Evolutionary conservation across 92 coral and sea anemone genomes (phyloP).

Genomic region (Actinostola sp.): DNA sequence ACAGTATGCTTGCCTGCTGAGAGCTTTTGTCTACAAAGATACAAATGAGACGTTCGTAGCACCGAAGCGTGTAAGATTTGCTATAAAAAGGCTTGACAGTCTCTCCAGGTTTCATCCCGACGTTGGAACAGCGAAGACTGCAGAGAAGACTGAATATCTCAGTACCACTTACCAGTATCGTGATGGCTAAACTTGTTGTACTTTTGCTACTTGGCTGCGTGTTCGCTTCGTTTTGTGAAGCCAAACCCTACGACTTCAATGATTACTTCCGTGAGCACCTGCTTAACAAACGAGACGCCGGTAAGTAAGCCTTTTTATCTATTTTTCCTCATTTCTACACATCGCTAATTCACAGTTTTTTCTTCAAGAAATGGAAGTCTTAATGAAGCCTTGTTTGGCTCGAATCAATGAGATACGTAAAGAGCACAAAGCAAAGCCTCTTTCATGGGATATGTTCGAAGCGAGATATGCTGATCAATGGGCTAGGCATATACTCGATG

Average conservation of each 20-base stretch:
- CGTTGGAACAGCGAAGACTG: not conserved
- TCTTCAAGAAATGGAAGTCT: not conserved
- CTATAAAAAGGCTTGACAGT: conserved; percentile 2
- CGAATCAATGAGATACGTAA: not conserved
- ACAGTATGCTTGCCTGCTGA: too few species aligned
- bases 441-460: not conserved
- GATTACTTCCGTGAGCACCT: too few species aligned
- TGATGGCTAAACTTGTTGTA: conserved; percentile 1
- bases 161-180: too few species aligned
- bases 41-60: too few species aligned
- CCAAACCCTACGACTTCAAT: not conserved
- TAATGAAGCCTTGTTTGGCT: not conserved
- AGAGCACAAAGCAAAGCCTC: not conserved
- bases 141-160: not conserved
- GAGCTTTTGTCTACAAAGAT: too few species aligned
- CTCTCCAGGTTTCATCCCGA: not conserved
- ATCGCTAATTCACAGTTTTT: too few species aligned
- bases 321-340: too few species aligned
- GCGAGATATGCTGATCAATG: not conserved
- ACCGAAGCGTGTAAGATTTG: not conserved
- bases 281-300: too few species aligned
- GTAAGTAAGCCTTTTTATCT: too few species aligned
- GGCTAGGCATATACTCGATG: not conserved
- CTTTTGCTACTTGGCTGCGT: not conserved
- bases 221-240: conserved; percentile 4